Evolutionary conservation across 1,140 invertebrate genomes (phyloP).

Genomic region (Sweltsa coloradensis): DNA sequence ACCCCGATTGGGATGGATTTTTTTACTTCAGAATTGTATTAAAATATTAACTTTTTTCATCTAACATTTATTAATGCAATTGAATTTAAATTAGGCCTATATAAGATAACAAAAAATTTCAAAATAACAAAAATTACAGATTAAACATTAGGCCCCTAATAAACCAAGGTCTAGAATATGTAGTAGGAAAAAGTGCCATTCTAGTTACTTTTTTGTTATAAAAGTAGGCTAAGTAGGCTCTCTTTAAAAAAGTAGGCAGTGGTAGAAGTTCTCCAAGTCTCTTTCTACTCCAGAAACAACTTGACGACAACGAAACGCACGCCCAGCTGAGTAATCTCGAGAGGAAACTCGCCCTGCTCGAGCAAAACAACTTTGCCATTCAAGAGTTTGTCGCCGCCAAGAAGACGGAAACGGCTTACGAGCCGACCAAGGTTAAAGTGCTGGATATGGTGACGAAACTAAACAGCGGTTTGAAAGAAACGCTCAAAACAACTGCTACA

Average conservation of each 20-base stretch:
- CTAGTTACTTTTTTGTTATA: background rate
- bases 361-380: constrained; percentile 48
- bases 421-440: constrained; percentile 37
- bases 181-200: background rate
- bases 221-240: background rate
- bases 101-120: background rate
- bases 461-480: constrained; percentile 21
- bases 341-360: constrained; percentile 47
- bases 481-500: constrained; percentile 17
- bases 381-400: constrained; percentile 48
- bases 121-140: background rate
- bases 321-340: constrained; percentile 47
- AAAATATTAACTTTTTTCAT: no score
- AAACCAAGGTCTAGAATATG: background rate
- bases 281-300: constrained; percentile 34
- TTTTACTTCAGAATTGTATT: no score
- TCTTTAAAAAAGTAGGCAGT: background rate
- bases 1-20: no score
- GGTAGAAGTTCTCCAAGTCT: constrained; percentile 2
- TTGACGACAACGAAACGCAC: constrained; percentile 56
- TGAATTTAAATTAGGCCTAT: background rate
- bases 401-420: constrained; percentile 48
- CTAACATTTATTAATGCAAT: no score
- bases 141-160: background rate
- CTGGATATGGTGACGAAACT: constrained; percentile 19